Evolutionary conservation across 1,140 invertebrate species (phyloP), one percentile per base, ranked within the genome.

Genomic region (Chrysopa pallens): DNA sequence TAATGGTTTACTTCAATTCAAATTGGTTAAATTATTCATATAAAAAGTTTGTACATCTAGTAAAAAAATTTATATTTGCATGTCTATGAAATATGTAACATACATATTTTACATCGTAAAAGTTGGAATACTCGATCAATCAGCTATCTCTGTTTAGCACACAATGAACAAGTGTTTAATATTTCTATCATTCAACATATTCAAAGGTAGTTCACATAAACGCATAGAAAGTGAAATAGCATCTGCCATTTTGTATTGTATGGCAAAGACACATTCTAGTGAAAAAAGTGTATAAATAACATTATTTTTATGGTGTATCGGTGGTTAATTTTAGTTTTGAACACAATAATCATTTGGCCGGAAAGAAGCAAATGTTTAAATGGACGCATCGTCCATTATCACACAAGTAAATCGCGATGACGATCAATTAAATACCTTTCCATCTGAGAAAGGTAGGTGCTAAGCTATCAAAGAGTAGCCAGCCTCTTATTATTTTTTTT

Each of bases 301-400:
- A 38, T 36, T 42, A 45, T 45, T 48, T 47, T 47, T 49, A 39
- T 41, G 40, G 40, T 41, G 42, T 45, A 42, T 36, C 46, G 43
- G 40, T 43, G 40, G 23, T 41, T 41, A 33, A 33, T 9, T 9
- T 12, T 11, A 33, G 8, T 11, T 33, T 33, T 33, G 8, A 33
- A 33, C 31, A 12, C 31, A 33, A 12, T 33, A 33, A 33, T 33
- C 31, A 33, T 33, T 33, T 12, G 31, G 31, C 31, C 31, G 42
- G 46, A 27, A 46, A 53, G 42, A 51, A 72, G 65, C 74, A 71
- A 76, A 80, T 78, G 76, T 75, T 77, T 83, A 80, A 81, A 93
- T 92, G 88, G 89, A 92, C 85, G 85, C 84, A 79, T 85, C 88
- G 82, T 92, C 87, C 79, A 92, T 94, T 76, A 92, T 92, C 69